phyloP scores from a whole-genome alignment of 35 echinoderm and acorn worm species.

The Strongylocentrotus purpuratus region DNA sequence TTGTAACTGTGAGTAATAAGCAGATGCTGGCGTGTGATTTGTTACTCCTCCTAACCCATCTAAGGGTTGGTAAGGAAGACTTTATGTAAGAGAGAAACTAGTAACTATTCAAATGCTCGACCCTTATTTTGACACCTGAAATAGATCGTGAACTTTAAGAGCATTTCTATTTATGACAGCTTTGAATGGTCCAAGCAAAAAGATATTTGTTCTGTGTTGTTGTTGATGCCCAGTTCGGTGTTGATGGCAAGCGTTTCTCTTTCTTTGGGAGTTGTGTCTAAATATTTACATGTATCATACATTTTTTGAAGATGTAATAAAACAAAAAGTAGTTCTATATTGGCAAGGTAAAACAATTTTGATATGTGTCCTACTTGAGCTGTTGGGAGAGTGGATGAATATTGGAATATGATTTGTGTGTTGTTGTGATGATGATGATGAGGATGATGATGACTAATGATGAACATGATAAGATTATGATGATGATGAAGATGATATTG shows the following conservation, averaged over 20 bases:
- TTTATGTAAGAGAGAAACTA: too few relatives aligned
- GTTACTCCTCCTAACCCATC: neutral
- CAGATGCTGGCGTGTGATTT: slow-evolving; percentile 8
- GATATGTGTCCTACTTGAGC: neutral
- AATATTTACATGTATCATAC: slow-evolving; percentile 3
- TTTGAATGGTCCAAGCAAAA: neutral
- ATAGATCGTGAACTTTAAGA: neutral
- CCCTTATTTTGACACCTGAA: neutral
- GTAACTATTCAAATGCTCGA: neutral
- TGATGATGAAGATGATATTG: neutral
- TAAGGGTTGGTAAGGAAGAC: neutral
- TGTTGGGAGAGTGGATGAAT: neutral
- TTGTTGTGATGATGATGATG: neutral
- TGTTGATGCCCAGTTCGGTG: neutral
- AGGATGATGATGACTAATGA: neutral
- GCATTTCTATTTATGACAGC: neutral
- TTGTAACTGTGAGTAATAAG: neutral
- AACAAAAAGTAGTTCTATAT: slow-evolving; percentile 1
- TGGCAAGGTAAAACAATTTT: neutral
- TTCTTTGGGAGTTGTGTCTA: neutral
- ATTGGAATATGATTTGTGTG: neutral
- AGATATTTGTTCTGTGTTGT: neutral
- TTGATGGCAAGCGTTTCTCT: neutral
- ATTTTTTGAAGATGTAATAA: slow-evolving; percentile 18
- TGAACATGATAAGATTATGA: neutral